These are phyloP conservation scores for Sander vitreus DNA, from an alignment of 2,113 vertebrate species.

Conservation along the genomic window DNA sequence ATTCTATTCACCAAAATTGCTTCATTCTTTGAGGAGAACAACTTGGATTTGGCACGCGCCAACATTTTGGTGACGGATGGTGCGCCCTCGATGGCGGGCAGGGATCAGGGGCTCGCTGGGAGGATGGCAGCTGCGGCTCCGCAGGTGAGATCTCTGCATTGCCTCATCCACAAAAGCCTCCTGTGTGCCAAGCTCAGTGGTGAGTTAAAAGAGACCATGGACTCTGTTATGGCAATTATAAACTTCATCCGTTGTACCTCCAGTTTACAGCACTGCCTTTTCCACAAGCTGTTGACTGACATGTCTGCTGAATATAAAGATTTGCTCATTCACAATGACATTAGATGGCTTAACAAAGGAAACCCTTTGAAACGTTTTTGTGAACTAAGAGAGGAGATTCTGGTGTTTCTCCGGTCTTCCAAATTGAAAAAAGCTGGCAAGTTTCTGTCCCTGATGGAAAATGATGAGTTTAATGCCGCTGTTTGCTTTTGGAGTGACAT, in stretches of 20 bases:
- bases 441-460: neutral
- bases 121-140: neutral
- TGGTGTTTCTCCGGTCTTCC: neutral
- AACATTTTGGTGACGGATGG: neutral
- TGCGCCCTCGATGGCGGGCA: neutral
- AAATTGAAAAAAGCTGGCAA: neutral
- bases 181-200: neutral
- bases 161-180: neutral
- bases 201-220: neutral
- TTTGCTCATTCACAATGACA: neutral
- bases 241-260: neutral
- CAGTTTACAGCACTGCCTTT: neutral
- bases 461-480: neutral
- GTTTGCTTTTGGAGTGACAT: neutral
- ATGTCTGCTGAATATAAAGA: neutral
- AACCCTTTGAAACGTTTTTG: neutral
- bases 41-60: neutral
- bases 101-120: neutral
- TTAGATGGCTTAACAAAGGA: neutral
- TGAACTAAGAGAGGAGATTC: slow-evolving; percentile 2
- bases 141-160: neutral
- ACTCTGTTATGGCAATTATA: neutral
- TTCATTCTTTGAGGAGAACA: neutral
- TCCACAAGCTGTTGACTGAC: neutral
- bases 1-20: neutral